Conservation (phyloP, 2,113 vertebrate genomes). For the Miniopterus natalensis region DNA sequence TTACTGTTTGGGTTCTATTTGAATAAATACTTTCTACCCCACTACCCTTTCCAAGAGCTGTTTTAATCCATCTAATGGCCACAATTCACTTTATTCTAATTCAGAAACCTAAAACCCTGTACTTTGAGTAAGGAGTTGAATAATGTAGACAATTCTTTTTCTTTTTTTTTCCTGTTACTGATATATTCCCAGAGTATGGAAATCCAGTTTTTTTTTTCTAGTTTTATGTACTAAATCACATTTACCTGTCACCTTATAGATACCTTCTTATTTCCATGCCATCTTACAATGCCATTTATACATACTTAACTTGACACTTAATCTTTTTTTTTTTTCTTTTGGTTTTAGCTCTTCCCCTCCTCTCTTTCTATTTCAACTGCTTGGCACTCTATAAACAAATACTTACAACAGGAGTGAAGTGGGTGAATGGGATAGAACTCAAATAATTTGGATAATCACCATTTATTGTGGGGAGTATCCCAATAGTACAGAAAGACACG, state of each 20-base stretch:
- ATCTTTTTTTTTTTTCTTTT: not conserved
- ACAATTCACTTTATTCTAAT: slow-evolving; percentile 3
- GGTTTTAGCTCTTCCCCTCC: not conserved
- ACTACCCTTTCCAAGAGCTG: not conserved
- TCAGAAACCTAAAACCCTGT: slow-evolving; percentile 25
- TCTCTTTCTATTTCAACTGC: not conserved
- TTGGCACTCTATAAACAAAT: slow-evolving; percentile 34
- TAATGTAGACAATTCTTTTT: not conserved
- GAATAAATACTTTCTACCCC: not conserved
- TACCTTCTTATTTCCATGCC: slow-evolving; percentile 23
- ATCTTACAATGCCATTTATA: slow-evolving; percentile 6
- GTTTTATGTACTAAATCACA: slow-evolving; percentile 32
- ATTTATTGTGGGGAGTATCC: not conserved
- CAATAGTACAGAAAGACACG: slow-evolving; percentile 24
- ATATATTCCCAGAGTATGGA: slow-evolving; percentile 18
- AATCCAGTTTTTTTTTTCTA: not conserved
- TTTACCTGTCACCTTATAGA: slow-evolving; percentile 11
- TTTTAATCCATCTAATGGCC: not conserved
- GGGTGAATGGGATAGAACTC: not conserved
- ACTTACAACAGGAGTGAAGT: not conserved
- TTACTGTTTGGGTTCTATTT: slow-evolving; percentile 4
- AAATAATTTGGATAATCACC: slow-evolving; percentile 24
- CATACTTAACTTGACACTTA: not conserved
- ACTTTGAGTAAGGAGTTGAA: slow-evolving; percentile 58
- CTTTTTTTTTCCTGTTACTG: not conserved